Percentiles rank a stretch among this genome's conserved stretches.
Evolutionary conservation across 2,888 invertebrate species (phyloP).

Genomic region (Pycnomerus fuliginosus): DNA sequence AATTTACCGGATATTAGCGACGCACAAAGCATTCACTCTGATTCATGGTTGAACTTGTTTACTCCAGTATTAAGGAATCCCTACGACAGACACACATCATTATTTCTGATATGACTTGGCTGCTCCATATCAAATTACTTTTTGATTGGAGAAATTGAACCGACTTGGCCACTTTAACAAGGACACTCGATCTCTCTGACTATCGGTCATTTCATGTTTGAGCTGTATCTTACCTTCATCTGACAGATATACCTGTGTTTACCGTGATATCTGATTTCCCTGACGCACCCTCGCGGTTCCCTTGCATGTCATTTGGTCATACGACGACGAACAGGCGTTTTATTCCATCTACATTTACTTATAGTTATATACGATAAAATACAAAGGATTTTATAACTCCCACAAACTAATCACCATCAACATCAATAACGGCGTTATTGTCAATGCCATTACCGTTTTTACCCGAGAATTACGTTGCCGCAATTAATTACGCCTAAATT

Average conservation of each 20-base stretch:
- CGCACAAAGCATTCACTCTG: conserved; percentile 39
- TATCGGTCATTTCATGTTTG: conserved; percentile 42
- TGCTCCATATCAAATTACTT: conserved; percentile 48
- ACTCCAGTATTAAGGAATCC: conserved; percentile 46
- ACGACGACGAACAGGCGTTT: too few relatives aligned
- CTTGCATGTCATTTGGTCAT: too few relatives aligned
- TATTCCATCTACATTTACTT: too few relatives aligned
- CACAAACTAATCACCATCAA: conserved; percentile 19
- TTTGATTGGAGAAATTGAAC: conserved; percentile 48
- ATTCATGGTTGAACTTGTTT: conserved; percentile 42
- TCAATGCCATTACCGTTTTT: conserved; percentile 20
- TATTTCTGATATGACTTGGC: conserved; percentile 49
- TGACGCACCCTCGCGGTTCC: too few relatives aligned
- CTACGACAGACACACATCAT: conserved; percentile 46
- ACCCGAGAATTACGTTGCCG: conserved; percentile 16
- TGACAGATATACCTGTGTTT: conserved; percentile 32
- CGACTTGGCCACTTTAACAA: conserved; percentile 46
- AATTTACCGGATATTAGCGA: conserved; percentile 48
- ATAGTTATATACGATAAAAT: too few relatives aligned
- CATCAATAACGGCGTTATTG: conserved; percentile 17
- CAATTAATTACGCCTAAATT: conserved; percentile 25
- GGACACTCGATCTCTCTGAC: conserved; percentile 44
- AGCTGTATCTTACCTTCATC: conserved; percentile 29
- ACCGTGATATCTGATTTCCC: conserved; percentile 31
- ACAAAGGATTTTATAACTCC: too few relatives aligned